Conservation (phyloP, 2,888 invertebrate genomes). For the Coelogynopora nodosa region DNA sequence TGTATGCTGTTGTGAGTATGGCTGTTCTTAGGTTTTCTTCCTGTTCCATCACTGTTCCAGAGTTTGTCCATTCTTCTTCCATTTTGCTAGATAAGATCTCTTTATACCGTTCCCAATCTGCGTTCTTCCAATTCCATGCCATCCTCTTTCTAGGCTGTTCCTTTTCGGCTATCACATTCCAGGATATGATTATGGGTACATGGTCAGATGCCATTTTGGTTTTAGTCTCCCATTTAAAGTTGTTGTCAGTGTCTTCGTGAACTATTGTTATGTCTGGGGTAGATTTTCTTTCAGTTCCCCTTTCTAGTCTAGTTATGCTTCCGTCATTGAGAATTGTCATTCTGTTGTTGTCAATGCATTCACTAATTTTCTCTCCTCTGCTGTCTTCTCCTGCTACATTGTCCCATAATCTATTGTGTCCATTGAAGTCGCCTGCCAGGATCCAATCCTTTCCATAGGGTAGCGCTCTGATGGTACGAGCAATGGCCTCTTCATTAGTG, state of each 20-base stretch:
- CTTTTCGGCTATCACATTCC: background rate
- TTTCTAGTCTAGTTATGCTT: background rate
- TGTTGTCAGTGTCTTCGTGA: background rate
- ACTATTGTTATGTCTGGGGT: slow-evolving; percentile 11
- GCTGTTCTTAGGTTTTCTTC: background rate
- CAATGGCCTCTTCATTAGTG: background rate
- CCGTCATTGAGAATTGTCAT: background rate
- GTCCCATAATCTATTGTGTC: background rate
- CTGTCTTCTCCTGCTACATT: background rate
- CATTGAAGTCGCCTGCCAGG: background rate
- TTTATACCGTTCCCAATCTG: slow-evolving; percentile 1
- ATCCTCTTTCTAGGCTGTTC: background rate
- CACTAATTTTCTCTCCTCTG: background rate
- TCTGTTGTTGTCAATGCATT: background rate
- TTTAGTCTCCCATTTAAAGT: background rate
- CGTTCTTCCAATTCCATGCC: background rate
- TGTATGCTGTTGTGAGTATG: background rate
- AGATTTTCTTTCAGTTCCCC: slow-evolving; percentile 2
- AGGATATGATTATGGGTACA: background rate
- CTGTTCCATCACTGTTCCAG: background rate
- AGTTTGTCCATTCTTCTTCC: background rate
- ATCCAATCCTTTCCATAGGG: background rate
- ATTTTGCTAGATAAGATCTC: background rate
- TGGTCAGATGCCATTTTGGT: background rate
- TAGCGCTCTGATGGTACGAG: background rate